Evolutionary conservation across 2,888 invertebrate species (phyloP), one percentile per base, ranked within the genome.

Genomic region (Automeris io): DNA sequence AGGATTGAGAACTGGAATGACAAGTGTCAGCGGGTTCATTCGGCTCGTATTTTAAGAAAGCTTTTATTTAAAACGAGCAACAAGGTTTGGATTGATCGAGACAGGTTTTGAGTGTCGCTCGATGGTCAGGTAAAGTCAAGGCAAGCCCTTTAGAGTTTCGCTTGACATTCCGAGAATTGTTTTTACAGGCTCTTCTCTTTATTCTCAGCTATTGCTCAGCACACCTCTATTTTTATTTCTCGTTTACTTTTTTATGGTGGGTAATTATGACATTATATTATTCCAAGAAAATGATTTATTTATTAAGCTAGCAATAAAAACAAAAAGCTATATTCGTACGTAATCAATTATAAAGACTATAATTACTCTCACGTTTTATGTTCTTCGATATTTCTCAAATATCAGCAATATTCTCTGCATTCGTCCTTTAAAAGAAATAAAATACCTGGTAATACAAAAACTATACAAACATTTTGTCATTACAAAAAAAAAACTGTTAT

Each of bases 81-180:
- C 77, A 80, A 80, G 85, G 80, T 78, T 66, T 69, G 81, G 80
- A 85, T 86, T 85, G 85, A 86, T 86, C 80, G 82, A 78, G 85
- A 85, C 86, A 76, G 86, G 86, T 86, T 86, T 85, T 67, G 72
- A 86, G 86, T 78, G 80, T 74, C 74, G 77, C 73, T 76, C 76
- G 76, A 70, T 63, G 73, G 70, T 58, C 79, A 74, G 74, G 76
- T 71, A 72, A 66, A 69, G 66, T 60, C 65, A 62, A 60, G 54
- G 51, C 58, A 65, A 66, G 65, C 67, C 75, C 78, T 78, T 74
- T 69, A 72, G 66, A 68, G 64, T 66, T 72, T 70, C 68, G 76
- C 54, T 66, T 61, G 60, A 63, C 60, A 68, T 85, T 85, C 86
- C 67, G 60, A 82, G 85, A 85, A 85, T 74, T 72, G 70, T 75